Base-by-base conservation (phyloP, 2,113 vertebrate species). In the Nymphicus hollandicus region DNA sequence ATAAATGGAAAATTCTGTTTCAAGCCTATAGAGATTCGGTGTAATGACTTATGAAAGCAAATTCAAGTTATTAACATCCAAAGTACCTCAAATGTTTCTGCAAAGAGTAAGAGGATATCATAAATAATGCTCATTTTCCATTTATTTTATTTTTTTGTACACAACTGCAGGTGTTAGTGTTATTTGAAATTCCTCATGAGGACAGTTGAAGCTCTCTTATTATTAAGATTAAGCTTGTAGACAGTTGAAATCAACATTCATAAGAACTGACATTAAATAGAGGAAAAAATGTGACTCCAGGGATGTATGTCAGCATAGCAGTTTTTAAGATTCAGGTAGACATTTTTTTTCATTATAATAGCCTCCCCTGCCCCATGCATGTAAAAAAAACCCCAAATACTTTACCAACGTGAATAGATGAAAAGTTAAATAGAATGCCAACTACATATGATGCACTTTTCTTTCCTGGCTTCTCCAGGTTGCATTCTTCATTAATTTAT, bases 311-410 rank as follows among this genome's bases (percentile, higher is more conserved):
- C 41, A 84, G 37, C 23, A 44, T 13, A 49, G 3, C 19, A n/a
- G 16, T 8, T 71, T 92, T 74, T 64, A 85, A 87, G 33, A 46
- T 31, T 33, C 25, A 35, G 7, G 27, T 24, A 56, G 29, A 52
- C 1, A 9, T 13, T 29, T 61, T 44, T 17, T 72, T 43, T n/a
- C 25, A 49, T 89, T 69, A 23, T 31, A 52, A 61, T 12, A 52
- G 2, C 4, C 35, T 37, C n/a, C 3, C 9, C 10, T 41, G 3
- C 6, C 11, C n/a, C n/a, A 12, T 17, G 5, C 4, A 18, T 61
- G 11, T 33, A 10, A 70, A 89, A 58, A 58, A 25, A 1, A 0
- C 1, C 10, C 11, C 3, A 33, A 91, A 29, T 41, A 47, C 76
- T 76, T 94, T 43, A 31, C 14, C 6, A 35, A 4, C 23, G 28